phyloP scores from a whole-genome alignment of 1,140 invertebrate genomes.

The Homalodisca vitripennis region DNA sequence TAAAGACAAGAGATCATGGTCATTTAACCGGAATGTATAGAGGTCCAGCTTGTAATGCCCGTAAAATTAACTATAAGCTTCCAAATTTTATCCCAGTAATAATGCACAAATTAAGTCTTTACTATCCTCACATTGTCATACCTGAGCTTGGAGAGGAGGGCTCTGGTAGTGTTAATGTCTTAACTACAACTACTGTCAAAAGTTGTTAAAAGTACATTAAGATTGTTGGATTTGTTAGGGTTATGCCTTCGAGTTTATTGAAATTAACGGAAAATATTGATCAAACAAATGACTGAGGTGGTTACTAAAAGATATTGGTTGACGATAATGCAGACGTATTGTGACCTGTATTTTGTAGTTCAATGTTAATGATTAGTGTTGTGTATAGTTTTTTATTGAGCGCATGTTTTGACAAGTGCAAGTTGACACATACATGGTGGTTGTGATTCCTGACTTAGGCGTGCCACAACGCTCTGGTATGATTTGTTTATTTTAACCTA shows the following conservation, averaged over 20 bases:
- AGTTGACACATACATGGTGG: too few species aligned
- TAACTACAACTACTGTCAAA: neutral
- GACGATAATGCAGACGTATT: neutral
- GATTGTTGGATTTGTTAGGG: neutral
- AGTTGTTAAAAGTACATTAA: neutral
- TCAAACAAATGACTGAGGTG: neutral
- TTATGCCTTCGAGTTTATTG: neutral
- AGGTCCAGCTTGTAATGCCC: conserved; percentile 26
- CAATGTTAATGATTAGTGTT: neutral
- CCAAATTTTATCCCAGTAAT: conserved; percentile 32
- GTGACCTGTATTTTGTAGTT: neutral
- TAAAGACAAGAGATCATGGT: conserved; percentile 33
- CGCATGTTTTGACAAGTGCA: too few species aligned
- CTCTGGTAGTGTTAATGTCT: neutral
- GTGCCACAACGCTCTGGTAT: too few species aligned
- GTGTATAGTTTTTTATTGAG: too few species aligned
- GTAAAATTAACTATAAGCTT: conserved; percentile 33
- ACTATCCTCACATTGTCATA: conserved; percentile 34
- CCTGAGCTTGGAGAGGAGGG: conserved; percentile 20
- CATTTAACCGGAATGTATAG: conserved; percentile 36
- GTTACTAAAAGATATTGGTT: neutral
- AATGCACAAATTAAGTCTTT: conserved; percentile 35
- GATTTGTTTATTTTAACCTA: too few species aligned
- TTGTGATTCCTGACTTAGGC: too few species aligned
- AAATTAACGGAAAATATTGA: neutral